Percentiles rank a stretch among this genome's conserved stretches.
Evolutionary conservation across 2,113 vertebrate species (phyloP).

Genomic region (Cynocephalus volans): DNA sequence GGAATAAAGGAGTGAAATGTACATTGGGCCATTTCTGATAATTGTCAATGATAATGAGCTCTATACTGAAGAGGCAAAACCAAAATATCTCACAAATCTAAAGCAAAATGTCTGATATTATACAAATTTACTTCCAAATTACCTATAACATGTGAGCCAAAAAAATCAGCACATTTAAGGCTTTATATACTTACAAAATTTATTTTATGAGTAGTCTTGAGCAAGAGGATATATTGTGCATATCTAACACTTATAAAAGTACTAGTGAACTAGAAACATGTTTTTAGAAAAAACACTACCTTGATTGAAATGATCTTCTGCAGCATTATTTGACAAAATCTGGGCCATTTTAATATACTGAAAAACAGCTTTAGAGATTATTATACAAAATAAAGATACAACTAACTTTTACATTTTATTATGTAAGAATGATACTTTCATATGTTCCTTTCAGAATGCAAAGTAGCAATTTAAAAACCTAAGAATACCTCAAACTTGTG

Average conservation of each 20-base stretch:
- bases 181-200: neutral
- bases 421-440: conserved; percentile 28
- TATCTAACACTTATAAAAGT: conserved; percentile 5
- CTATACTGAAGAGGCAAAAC: neutral
- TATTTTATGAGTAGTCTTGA: conserved; percentile 31
- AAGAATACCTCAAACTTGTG: conserved; percentile 41
- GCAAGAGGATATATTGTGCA: neutral
- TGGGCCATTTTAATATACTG: conserved; percentile 17
- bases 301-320: conserved; percentile 44
- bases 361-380: conserved; percentile 6
- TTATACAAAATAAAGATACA: neutral
- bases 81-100: conserved; percentile 29
- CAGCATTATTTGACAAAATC: conserved; percentile 52
- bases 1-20: neutral
- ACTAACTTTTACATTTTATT: conserved; percentile 50
- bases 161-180: neutral
- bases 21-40: conserved; percentile 1
- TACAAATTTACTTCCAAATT: conserved; percentile 25
- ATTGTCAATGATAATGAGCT: neutral
- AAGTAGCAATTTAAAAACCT: conserved; percentile 58
- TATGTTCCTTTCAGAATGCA: conserved; percentile 21
- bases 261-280: conserved; percentile 42
- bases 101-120: conserved; percentile 56
- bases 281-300: neutral
- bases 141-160: neutral